Evolutionary conservation across 1,140 invertebrate genomes (phyloP), one percentile per base, ranked within the genome.

Genomic region (Drosophila nigromelanica): DNA sequence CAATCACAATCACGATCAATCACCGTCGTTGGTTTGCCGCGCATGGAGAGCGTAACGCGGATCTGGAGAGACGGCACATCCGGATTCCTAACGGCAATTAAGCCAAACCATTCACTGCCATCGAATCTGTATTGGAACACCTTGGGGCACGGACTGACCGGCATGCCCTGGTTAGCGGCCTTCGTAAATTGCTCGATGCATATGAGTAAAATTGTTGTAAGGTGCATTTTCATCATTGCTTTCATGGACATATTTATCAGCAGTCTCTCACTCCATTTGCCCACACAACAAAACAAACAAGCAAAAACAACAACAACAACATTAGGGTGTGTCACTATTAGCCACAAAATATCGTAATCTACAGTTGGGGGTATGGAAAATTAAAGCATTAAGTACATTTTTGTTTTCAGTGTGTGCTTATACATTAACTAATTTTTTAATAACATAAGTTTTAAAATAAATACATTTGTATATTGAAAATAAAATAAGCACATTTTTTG

Each of bases 101-200:
- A 14, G 6, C 90, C 90, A 51, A 89, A 91, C 90, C 90, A 91
- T 50, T 91, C 86, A 18, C 52, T 52, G 4, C 90, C 90, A 60
- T 91, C 90, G 56, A 86, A 91, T 35, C 86, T 68, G 55, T 91
- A 91, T 56, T 91, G 90, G 51, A 91, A 91, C 27, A 91, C 74
- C 51, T 91, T 91, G 11, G 90, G 90, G 18, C 90, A 91, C 24
- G 90, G 90, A 66, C 89, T 91, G 15, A 89, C 61, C 5, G 90
- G 90, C 62, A 91, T 86, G 10, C 86, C 80, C 40, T 91, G 90
- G 12, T 76, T 81, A 14, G 74, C 56, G 5, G 61, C 61, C 50
- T 78, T 67, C 8, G 59, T 52, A 8, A 77, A 42, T 52, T 78
- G 82, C 64, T 75, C 75, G 18, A 75, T 50, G 66, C 78, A 87